A percentile compares a stretch with the other conserved stretches of the same genome.
These are phyloP conservation scores for Pantherophis alleghaniensis DNA, from an alignment of 2,797 vertebrate species.

Conservation along the genomic window DNA sequence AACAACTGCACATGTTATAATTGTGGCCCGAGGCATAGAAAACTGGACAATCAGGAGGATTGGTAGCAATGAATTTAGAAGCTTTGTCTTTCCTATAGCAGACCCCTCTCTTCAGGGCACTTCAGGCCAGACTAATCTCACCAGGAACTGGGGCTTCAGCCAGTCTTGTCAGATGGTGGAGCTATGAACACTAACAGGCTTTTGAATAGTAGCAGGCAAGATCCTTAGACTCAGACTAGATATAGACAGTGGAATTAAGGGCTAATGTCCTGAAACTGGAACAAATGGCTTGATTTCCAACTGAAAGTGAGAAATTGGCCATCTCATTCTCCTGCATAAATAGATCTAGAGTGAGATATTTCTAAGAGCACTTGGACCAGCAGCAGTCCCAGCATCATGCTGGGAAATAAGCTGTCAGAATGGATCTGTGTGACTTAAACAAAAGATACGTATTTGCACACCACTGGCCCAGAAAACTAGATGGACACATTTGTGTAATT, in stretches of 20 bases:
- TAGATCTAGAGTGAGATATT: neutral
- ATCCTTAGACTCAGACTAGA: neutral
- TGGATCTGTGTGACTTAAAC: neutral
- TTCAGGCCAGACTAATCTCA: neutral
- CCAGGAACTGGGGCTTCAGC: neutral
- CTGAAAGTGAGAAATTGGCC: neutral
- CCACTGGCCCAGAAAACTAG: neutral
- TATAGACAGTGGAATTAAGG: neutral
- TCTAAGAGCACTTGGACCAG: neutral
- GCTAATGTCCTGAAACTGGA: neutral
- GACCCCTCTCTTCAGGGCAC: neutral
- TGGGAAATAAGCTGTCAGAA: neutral
- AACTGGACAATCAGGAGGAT: slow-evolving; percentile 21
- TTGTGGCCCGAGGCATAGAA: accelerated
- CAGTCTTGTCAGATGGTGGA: neutral
- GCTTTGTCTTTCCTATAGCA: neutral
- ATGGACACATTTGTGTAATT: neutral
- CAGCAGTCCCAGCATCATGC: neutral
- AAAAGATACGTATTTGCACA: neutral
- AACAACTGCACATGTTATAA: neutral
- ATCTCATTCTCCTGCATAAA: neutral
- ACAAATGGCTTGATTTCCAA: neutral
- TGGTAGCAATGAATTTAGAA: neutral
- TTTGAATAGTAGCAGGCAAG: neutral
- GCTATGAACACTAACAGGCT: neutral